These are phyloP conservation scores for Lycopodina hypogea DNA, from an alignment of 37 sponge, comb jelly and placozoan species.

Conservation along the genomic window DNA sequence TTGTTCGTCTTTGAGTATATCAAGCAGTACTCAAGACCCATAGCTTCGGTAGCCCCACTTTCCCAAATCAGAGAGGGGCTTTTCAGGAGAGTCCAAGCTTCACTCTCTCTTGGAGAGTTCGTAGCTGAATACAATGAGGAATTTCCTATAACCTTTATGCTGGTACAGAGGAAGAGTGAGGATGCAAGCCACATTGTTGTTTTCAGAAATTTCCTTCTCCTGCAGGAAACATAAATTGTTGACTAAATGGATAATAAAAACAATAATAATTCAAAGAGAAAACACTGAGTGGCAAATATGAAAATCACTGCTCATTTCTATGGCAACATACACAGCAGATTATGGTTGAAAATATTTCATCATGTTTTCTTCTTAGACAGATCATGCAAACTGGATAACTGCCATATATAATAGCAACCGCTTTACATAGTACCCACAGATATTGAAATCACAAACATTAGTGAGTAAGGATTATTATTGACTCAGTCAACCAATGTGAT, in stretches of 20 bases:
- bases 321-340: too few relatives aligned
- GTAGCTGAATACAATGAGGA: slow-evolving; percentile 93
- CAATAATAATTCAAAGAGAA: neutral
- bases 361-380: too few relatives aligned
- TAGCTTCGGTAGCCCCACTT: slow-evolving; percentile 96
- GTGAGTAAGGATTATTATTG: too few relatives aligned
- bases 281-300: too few relatives aligned
- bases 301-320: too few relatives aligned
- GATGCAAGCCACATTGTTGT: slow-evolving; percentile 91
- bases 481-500: too few relatives aligned
- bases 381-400: too few relatives aligned
- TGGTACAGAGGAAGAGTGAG: slow-evolving; percentile 93
- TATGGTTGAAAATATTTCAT: too few relatives aligned
- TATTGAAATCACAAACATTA: too few relatives aligned
- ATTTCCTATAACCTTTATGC: slow-evolving; percentile 96
- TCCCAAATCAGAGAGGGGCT: slow-evolving; percentile 98
- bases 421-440: too few relatives aligned
- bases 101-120: slow-evolving; percentile 92
- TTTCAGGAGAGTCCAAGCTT: slow-evolving; percentile 85
- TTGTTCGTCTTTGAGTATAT: slow-evolving; percentile 71
- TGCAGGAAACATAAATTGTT: neutral
- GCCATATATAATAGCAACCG: too few relatives aligned
- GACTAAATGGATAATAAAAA: neutral
- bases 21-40: slow-evolving; percentile 89
- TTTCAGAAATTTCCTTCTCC: slow-evolving; percentile 91